Conservation (phyloP, 2,888 invertebrate genomes). For the Bugulina stolonifera region DNA sequence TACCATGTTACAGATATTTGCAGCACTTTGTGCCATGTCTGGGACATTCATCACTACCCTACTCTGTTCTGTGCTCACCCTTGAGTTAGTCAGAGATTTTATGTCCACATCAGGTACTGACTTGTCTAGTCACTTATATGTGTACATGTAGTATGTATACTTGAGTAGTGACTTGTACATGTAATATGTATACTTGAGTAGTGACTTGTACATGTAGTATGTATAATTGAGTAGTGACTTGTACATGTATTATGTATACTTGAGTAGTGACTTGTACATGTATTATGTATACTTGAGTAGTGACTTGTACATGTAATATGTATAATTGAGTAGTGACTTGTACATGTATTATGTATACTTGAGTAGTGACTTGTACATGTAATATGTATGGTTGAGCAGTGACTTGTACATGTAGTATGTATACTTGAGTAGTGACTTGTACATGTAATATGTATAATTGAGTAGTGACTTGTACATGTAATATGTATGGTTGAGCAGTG, state of each 20-base stretch:
- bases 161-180: no score
- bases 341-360: neutral
- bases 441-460: neutral
- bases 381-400: no score
- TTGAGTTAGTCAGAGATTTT: constrained; percentile 75
- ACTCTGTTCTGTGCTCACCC: constrained; percentile 78
- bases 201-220: no score
- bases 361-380: no score
- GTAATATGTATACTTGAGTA: no score
- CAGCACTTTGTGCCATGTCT: constrained; percentile 79
- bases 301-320: no score
- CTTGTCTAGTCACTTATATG: neutral
- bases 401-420: no score
- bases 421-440: neutral
- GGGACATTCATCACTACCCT: constrained; percentile 73
- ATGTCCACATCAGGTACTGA: constrained; percentile 14
- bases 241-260: neutral
- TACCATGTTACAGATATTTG: constrained; percentile 75
- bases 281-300: no score
- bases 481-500: no score
- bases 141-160: neutral
- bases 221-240: neutral
- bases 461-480: no score
- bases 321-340: neutral
- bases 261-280: no score